Percentiles rank a stretch among this genome's conserved stretches.
Conservation (phyloP, 2,113 vertebrate species). For the Micronycteris hirsuta region DNA sequence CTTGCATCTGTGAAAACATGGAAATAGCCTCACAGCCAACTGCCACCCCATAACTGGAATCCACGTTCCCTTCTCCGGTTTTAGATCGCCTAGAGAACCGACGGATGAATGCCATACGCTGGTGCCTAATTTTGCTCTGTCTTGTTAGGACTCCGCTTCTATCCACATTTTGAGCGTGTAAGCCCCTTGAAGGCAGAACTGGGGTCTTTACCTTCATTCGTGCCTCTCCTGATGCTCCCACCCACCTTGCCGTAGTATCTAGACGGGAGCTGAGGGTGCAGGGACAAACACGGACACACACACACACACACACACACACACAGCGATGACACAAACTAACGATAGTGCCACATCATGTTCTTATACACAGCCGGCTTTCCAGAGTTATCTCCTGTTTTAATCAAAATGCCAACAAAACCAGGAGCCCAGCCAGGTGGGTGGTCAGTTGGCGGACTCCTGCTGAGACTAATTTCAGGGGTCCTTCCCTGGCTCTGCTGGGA, state of each 20-base stretch:
- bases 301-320: too few species aligned
- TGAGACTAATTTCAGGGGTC: background rate
- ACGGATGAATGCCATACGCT: background rate
- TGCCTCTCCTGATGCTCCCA: background rate
- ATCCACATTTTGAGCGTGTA: background rate
- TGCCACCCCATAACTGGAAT: background rate
- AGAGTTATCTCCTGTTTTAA: background rate
- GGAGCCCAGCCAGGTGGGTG: background rate
- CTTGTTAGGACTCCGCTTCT: background rate
- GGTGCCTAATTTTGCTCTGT: background rate
- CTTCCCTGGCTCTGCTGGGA: background rate
- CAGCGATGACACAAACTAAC: background rate
- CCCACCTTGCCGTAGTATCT: background rate
- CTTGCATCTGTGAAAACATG: slow-evolving; percentile 5
- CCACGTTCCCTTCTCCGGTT: background rate
- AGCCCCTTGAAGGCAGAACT: background rate
- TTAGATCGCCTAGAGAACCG: background rate
- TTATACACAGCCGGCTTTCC: background rate
- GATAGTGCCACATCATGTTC: background rate
- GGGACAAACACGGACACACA: background rate
- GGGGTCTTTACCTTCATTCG: background rate
- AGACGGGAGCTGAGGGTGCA: background rate
- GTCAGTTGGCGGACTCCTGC: background rate
- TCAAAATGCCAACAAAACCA: background rate
- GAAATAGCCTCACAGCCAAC: background rate